Percentiles rank a stretch among this genome's conserved stretches.
Evolutionary conservation across 2,113 vertebrate species (phyloP).

Genomic region (Corythoichthys intestinalis): DNA sequence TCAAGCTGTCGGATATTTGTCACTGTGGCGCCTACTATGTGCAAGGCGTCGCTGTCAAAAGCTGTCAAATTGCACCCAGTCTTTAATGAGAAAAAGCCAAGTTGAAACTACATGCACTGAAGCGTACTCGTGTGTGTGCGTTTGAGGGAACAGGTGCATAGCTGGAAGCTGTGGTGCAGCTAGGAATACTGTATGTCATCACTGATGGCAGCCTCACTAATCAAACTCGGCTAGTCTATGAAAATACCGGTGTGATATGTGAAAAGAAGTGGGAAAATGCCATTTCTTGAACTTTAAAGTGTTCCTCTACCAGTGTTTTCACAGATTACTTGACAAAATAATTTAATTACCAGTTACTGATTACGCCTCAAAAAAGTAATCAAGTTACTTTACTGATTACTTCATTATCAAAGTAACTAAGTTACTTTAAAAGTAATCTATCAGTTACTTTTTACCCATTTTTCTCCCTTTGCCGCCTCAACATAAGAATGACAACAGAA

Average conservation of each 20-base stretch:
- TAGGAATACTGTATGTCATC: conserved; percentile 48
- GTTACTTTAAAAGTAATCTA: too few species aligned
- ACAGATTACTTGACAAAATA: too few species aligned
- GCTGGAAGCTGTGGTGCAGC: conserved; percentile 66
- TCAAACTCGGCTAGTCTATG: conserved; percentile 51
- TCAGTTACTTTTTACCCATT: too few species aligned
- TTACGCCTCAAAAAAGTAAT: too few species aligned
- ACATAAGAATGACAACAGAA: too few species aligned
- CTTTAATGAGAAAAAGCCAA: conserved; percentile 71
- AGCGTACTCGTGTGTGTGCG: conserved; percentile 21
- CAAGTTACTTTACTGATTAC: too few species aligned
- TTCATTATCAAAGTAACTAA: too few species aligned
- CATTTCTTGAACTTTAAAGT: background rate
- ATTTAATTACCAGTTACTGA: too few species aligned
- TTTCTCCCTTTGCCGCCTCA: too few species aligned
- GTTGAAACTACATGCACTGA: conserved; percentile 55
- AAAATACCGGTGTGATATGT: conserved; percentile 44
- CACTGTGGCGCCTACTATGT: conserved; percentile 53
- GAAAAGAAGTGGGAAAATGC: conserved; percentile 33
- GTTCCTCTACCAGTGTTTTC: too few species aligned
- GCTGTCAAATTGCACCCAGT: conserved; percentile 60
- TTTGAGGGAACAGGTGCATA: conserved; percentile 69
- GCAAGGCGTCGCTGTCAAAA: conserved; percentile 63
- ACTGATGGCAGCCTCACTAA: conserved; percentile 57
- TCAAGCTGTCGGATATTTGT: conserved; percentile 63